A percentile compares a stretch with the other conserved stretches of the same genome.
Conservation (phyloP, 1,140 invertebrate species). For the Stegodyphus mimosarum region DNA sequence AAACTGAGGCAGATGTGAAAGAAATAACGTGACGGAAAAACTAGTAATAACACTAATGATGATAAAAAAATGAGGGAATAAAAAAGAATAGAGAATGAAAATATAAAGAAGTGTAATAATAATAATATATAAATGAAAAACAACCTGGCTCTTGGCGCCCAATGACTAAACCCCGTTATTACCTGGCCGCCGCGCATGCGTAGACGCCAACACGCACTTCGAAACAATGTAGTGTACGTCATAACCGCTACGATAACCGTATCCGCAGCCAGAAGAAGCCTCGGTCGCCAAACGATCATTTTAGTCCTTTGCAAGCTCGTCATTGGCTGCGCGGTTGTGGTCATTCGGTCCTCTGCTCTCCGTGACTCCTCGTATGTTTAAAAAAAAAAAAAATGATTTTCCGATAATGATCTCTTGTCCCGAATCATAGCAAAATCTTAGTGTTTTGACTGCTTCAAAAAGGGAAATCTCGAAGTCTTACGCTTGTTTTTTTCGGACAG, state of each 20-base stretch:
- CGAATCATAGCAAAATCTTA: too few relatives aligned
- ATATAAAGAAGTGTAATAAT: conserved; percentile 15
- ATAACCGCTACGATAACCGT: conserved; percentile 48
- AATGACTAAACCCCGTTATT: conserved; percentile 55
- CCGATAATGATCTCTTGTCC: too few relatives aligned
- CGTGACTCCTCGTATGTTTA: not conserved
- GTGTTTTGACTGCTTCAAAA: conserved; percentile 8
- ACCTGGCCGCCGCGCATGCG: conserved; percentile 56
- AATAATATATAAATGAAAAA: conserved; percentile 47
- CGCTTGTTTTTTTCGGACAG: not conserved
- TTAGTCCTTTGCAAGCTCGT: not conserved
- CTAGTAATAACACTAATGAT: conserved; percentile 24
- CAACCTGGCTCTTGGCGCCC: conserved; percentile 32
- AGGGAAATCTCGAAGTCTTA: conserved; percentile 12
- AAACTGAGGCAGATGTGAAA: not conserved
- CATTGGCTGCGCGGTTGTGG: conserved; percentile 31
- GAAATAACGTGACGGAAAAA: conserved; percentile 32
- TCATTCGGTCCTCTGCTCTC: conserved; percentile 10
- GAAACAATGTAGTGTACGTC: conserved; percentile 57
- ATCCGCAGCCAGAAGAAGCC: conserved; percentile 39
- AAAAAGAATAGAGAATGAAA: conserved; percentile 17
- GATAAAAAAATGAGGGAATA: conserved; percentile 8
- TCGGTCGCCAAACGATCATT: conserved; percentile 26
- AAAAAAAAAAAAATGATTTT: too few relatives aligned
- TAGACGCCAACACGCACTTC: conserved; percentile 33